Evolutionary conservation across 2,113 vertebrate species (phyloP).

Genomic region (Myrmecobius fasciatus): DNA sequence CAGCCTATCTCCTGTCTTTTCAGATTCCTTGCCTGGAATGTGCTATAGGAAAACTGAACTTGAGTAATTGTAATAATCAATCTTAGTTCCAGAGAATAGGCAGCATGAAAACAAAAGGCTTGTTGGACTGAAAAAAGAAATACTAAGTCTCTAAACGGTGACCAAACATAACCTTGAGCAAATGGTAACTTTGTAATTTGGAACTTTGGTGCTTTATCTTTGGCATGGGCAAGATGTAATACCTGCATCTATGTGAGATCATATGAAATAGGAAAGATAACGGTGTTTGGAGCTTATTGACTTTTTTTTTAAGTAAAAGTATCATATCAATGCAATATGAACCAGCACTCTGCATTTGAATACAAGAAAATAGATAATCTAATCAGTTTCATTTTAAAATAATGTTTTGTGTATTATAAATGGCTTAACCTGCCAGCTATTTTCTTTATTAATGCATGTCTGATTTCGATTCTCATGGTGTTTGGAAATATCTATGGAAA

Average conservation of each 20-base stretch:
- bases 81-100: not conserved
- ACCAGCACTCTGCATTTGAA: not conserved
- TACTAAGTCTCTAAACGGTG: not conserved
- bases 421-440: not conserved
- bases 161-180: not conserved
- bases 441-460: conserved; percentile 5
- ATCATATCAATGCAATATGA: not conserved
- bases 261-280: not conserved
- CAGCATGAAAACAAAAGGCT: not conserved
- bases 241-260: not conserved
- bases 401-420: not conserved
- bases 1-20: not conserved
- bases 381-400: not conserved
- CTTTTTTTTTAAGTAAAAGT: conserved; percentile 17
- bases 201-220: not conserved
- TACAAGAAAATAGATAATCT: not conserved
- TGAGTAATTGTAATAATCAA: not conserved
- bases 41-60: not conserved
- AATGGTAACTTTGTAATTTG: not conserved
- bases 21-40: not conserved
- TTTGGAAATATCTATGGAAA: conserved; percentile 35
- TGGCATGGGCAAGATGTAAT: not conserved
- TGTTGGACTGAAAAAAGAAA: not conserved
- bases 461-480: not conserved
- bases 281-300: not conserved